Evolutionary conservation across 2,888 invertebrate species (phyloP).

Genomic region (Abscondita cerata): DNA sequence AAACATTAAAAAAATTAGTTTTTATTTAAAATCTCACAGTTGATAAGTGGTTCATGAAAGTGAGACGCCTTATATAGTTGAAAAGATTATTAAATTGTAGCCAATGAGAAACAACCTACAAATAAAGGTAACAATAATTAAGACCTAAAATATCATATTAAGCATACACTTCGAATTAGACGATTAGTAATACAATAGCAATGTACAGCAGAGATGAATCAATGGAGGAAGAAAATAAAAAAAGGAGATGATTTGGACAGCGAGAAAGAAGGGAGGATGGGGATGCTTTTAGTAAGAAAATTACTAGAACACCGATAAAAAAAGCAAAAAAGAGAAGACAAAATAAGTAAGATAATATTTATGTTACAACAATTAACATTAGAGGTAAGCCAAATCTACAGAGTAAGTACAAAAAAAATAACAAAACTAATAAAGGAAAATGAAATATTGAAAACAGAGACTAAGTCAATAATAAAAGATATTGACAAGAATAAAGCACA

Average conservation of each 20-base stretch:
- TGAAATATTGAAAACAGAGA: neutral
- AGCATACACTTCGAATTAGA: neutral
- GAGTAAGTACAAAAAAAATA: neutral
- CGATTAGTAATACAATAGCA: neutral
- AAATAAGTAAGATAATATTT: neutral
- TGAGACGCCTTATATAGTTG: too few species aligned
- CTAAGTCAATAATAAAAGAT: neutral
- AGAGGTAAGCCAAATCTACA: too few species aligned
- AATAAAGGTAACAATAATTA: too few species aligned
- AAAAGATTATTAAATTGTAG: too few species aligned
- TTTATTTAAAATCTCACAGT: too few species aligned
- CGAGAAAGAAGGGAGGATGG: neutral
- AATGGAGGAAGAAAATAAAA: neutral
- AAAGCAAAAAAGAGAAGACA: neutral
- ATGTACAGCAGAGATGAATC: neutral
- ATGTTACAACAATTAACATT: neutral
- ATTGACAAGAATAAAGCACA: neutral
- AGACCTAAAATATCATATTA: neutral
- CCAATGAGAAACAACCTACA: too few species aligned
- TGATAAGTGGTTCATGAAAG: too few species aligned
- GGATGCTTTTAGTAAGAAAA: neutral
- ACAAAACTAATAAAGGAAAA: too few species aligned
- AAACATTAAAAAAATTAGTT: too few species aligned
- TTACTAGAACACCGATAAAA: neutral
- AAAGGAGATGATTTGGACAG: neutral